Evolutionary conservation across 2,113 vertebrate genomes (phyloP).

Genomic region (Jaculus jaculus): DNA sequence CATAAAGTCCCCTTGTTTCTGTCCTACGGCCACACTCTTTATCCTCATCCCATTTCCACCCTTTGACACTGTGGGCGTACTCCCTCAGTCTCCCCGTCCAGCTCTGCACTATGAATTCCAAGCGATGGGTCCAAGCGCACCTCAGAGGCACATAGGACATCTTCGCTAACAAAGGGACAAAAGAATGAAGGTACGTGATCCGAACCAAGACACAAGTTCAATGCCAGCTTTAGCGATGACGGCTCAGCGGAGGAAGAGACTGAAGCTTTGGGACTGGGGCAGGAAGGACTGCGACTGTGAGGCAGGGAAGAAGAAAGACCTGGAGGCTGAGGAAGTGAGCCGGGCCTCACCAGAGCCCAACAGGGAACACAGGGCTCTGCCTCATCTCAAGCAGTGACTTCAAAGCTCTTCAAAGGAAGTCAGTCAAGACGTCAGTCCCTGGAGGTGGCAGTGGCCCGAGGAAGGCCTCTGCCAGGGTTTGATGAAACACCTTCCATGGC

Average conservation of each 20-base stretch:
- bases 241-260: not conserved
- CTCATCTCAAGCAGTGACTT: slow-evolving; percentile 34
- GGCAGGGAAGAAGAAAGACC: not conserved
- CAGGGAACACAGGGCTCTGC: not conserved
- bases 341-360: not conserved
- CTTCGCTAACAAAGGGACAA: not conserved
- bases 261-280: not conserved
- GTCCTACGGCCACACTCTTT: not conserved
- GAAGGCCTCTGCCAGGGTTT: slow-evolving; percentile 55
- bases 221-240: not conserved
- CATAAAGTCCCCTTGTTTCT: not conserved
- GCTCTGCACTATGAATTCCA: not conserved
- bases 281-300: not conserved
- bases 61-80: not conserved
- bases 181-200: not conserved
- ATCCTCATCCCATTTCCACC: not conserved
- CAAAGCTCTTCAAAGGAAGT: slow-evolving; percentile 53
- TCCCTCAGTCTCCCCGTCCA: not conserved
- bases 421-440: slow-evolving; percentile 35
- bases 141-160: not conserved
- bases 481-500: slow-evolving; percentile 62
- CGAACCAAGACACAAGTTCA: not conserved
- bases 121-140: not conserved
- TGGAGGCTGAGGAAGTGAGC: not conserved
- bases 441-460: slow-evolving; percentile 49